Conservation (phyloP, 2,888 invertebrate genomes). For the Gonocerus acuteangulatus region DNA sequence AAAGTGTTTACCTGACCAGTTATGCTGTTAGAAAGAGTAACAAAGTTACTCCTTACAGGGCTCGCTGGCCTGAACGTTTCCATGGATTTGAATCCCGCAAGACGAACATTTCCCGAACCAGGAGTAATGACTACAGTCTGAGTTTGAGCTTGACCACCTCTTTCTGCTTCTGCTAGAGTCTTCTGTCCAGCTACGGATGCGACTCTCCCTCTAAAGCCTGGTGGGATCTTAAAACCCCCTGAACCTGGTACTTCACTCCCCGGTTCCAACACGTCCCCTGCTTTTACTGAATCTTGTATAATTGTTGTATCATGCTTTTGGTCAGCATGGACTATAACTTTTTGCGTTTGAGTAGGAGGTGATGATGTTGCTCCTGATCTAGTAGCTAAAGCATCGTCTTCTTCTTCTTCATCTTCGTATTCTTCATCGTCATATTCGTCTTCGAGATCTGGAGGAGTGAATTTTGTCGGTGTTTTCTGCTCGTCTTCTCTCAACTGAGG, state of each 20-base stretch:
- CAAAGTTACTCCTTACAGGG: constrained; percentile 54
- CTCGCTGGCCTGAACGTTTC: constrained; percentile 9
- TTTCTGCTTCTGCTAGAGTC: constrained; percentile 49
- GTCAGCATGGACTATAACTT: constrained; percentile 53
- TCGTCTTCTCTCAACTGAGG: not conserved
- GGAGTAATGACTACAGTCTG: constrained; percentile 53
- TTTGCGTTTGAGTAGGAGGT: constrained; percentile 54
- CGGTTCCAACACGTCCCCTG: constrained; percentile 55
- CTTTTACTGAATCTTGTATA: constrained; percentile 52
- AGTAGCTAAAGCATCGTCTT: constrained; percentile 27
- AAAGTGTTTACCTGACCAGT: constrained; percentile 66
- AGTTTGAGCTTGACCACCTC: constrained; percentile 56
- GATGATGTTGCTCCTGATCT: constrained; percentile 39
- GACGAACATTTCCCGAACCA: constrained; percentile 46
- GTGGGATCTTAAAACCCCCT: constrained; percentile 58
- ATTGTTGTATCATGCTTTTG: constrained; percentile 54
- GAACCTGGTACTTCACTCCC: constrained; percentile 61
- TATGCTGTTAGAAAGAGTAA: constrained; percentile 72
- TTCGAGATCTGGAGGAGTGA: constrained; percentile 3
- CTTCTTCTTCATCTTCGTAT: constrained; percentile 44
- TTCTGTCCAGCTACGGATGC: constrained; percentile 56
- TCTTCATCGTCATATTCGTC: constrained; percentile 49
- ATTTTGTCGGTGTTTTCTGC: not conserved
- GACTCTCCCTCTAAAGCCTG: constrained; percentile 60
- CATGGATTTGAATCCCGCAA: constrained; percentile 11